Evolutionary conservation across 1,140 invertebrate species (phyloP).

Genomic region (Brachionus asplanchnoidis): DNA sequence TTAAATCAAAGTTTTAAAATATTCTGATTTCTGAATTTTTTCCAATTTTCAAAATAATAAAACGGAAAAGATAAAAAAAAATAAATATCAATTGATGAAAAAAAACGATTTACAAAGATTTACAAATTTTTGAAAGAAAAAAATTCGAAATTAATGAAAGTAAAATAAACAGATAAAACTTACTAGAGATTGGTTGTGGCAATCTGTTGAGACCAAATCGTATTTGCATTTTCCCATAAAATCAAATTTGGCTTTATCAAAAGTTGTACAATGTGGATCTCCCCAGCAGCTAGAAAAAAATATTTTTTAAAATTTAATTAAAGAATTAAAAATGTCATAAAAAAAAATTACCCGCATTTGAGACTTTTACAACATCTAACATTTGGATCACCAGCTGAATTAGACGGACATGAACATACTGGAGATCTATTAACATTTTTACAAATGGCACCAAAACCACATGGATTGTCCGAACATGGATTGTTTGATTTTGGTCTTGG

Average conservation of each 20-base stretch:
- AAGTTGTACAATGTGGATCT: slow-evolving; percentile 32
- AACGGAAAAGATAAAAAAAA: too few species aligned
- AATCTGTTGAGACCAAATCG: slow-evolving; percentile 27
- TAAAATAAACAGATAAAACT: neutral
- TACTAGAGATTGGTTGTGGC: slow-evolving; percentile 8
- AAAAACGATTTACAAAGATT: neutral
- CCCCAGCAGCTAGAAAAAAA: neutral
- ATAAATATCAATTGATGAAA: too few species aligned
- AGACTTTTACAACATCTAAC: slow-evolving; percentile 12
- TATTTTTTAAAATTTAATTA: too few species aligned
- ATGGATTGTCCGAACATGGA: neutral
- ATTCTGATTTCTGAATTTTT: too few species aligned
- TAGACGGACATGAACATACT: neutral
- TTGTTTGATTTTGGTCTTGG: neutral
- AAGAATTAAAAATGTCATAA: too few species aligned
- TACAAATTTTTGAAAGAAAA: neutral
- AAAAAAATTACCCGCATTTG: neutral
- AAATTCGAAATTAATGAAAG: too few species aligned
- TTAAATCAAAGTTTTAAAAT: too few species aligned
- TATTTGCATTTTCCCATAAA: slow-evolving; percentile 38
- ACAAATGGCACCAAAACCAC: slow-evolving; percentile 14
- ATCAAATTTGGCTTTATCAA: neutral
- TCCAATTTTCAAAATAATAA: too few species aligned
- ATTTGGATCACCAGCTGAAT: neutral
- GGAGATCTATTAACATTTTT: neutral